A percentile compares a stretch with the other conserved stretches of the same genome.
Conservation (phyloP, 2,113 vertebrate genomes). For the Periophthalmus modestus region DNA sequence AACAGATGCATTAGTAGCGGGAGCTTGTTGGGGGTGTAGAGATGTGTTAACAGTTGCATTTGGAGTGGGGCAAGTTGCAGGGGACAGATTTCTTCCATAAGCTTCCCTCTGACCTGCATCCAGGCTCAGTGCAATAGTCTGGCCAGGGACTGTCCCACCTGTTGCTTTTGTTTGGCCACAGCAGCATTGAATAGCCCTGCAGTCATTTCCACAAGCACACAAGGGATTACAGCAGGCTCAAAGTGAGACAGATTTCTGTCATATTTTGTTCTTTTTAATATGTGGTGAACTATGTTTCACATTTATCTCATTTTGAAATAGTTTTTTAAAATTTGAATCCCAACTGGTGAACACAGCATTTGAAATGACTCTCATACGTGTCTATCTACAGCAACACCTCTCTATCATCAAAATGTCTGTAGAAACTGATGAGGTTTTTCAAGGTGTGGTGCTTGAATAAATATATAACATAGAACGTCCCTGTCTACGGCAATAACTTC, state of each 20-base stretch:
- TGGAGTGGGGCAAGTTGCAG: conserved; percentile 8
- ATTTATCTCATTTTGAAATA: no score
- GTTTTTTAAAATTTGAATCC: no score
- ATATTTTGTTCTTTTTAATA: no score
- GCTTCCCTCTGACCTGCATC: conserved; percentile 29
- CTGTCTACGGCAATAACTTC: no score
- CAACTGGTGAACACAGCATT: no score
- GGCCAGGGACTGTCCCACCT: conserved; percentile 32
- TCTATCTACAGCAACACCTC: no score
- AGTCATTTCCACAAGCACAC: conserved; percentile 22
- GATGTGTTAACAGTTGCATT: conserved; percentile 39
- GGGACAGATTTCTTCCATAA: conserved; percentile 40
- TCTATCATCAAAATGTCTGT: no score
- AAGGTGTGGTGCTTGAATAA: no score
- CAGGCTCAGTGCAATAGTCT: conserved; percentile 38
- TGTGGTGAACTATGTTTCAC: no score
- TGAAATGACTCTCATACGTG: no score
- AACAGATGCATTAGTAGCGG: conserved; percentile 8
- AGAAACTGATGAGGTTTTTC: no score
- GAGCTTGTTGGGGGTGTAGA: conserved; percentile 16
- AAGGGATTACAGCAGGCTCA: conserved; percentile 13
- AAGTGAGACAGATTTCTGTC: neutral
- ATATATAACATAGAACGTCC: neutral
- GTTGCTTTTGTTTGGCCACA: conserved; percentile 33
- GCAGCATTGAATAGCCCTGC: conserved; percentile 6